These are phyloP conservation scores for Choloepus didactylus DNA, from an alignment of 2,797 vertebrate species.

Conservation along the genomic window DNA sequence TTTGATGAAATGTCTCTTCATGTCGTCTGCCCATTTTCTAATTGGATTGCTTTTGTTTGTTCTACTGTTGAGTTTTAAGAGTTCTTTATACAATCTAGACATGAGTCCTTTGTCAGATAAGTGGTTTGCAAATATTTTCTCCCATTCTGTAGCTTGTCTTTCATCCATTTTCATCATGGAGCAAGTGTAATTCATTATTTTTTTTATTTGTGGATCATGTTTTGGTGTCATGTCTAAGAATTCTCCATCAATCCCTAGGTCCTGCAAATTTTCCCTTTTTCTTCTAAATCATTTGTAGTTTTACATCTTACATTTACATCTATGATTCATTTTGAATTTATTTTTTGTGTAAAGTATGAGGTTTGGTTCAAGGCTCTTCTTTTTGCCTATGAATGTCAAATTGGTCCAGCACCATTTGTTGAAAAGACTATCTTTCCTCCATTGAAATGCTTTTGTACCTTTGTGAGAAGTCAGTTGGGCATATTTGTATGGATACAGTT, in stretches of 20 bases:
- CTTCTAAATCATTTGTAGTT: conserved; percentile 34
- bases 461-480: conserved; percentile 20
- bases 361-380: background rate
- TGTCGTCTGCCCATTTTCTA: conserved; percentile 67
- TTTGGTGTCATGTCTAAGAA: conserved; percentile 39
- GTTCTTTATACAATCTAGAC: conserved; percentile 69
- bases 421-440: conserved; percentile 39
- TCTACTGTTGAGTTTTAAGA: conserved; percentile 68
- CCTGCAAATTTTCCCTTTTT: conserved; percentile 47
- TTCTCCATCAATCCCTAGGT: conserved; percentile 30
- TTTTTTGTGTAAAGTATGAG: conserved; percentile 10
- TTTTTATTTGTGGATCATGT: conserved; percentile 12
- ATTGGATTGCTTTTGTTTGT: conserved; percentile 72
- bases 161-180: conserved; percentile 55
- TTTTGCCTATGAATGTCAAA: conserved; percentile 17
- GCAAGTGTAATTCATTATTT: conserved; percentile 28
- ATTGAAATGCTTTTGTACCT: background rate
- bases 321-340: conserved; percentile 44
- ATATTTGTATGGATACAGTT: background rate
- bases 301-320: conserved; percentile 59
- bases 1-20: conserved; percentile 72
- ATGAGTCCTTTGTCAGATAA: conserved; percentile 39
- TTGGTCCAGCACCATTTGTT: background rate
- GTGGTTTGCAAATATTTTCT: conserved; percentile 68
- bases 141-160: conserved; percentile 57